phyloP scores from a whole-genome alignment of 1,140 invertebrate species.

The Eupristina koningsbergeri region DNA sequence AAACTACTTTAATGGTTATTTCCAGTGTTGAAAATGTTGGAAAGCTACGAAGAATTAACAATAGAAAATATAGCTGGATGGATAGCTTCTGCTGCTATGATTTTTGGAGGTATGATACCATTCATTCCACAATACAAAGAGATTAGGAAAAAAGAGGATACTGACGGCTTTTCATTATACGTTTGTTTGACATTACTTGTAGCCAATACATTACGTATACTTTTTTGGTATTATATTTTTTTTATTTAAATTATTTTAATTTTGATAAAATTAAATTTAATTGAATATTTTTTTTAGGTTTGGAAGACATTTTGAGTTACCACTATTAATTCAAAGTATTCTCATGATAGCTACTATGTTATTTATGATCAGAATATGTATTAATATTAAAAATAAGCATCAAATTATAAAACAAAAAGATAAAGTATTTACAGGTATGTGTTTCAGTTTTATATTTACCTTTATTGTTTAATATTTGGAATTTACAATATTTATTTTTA shows the following conservation, averaged over 20 bases:
- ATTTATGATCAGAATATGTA: conserved; percentile 94
- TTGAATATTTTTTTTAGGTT: conserved; percentile 82
- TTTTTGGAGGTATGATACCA: conserved; percentile 90
- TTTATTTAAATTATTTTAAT: conserved; percentile 8
- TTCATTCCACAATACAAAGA: conserved; percentile 95
- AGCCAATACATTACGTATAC: conserved; percentile 96
- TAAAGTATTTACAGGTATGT: conserved; percentile 88
- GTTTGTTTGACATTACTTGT: conserved; percentile 95
- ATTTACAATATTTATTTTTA: conserved; percentile 34
- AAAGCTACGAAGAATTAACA: conserved; percentile 66
- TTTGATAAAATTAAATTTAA: neutral
- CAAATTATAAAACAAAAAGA: conserved; percentile 85
- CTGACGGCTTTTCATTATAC: conserved; percentile 96
- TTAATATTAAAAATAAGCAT: conserved; percentile 87
- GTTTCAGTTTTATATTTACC: conserved; percentile 33
- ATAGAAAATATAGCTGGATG: conserved; percentile 79
- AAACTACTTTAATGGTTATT: neutral
- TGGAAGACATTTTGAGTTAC: conserved; percentile 95
- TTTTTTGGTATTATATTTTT: conserved; percentile 88
- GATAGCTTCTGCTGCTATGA: conserved; percentile 86
- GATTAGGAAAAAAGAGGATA: conserved; percentile 91
- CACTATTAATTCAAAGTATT: conserved; percentile 95
- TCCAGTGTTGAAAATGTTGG: conserved; percentile 35
- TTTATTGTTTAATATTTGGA: no score
- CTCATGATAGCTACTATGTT: conserved; percentile 98